Conservation (phyloP, 2,888 invertebrate genomes). For the Lithophane ornitopus region DNA sequence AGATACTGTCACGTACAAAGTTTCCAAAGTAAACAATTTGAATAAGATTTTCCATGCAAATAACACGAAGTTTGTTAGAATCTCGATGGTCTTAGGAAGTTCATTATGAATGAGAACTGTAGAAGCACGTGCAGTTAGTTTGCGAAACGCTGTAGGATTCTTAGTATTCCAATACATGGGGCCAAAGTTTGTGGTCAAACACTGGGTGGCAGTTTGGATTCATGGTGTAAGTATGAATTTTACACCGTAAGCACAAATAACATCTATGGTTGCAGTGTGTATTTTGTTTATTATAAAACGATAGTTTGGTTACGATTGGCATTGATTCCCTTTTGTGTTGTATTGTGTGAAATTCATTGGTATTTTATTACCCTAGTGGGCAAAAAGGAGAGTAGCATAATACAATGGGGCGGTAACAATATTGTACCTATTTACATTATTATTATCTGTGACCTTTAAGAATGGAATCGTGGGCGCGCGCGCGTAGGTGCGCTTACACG, state of each 20-base stretch:
- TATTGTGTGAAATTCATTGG: too few species aligned
- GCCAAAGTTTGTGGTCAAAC: conserved; percentile 30
- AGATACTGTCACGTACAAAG: background rate
- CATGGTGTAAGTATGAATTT: too few species aligned
- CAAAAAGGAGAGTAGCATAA: too few species aligned
- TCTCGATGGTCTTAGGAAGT: conserved; percentile 21
- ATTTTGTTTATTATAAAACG: background rate
- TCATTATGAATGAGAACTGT: conserved; percentile 38
- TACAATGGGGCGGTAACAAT: too few species aligned
- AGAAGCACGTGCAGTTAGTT: conserved; percentile 51
- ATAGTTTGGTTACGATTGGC: background rate
- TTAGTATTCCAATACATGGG: conserved; percentile 37
- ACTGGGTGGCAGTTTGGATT: conserved; percentile 6
- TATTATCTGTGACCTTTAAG: too few species aligned
- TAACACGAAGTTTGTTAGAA: conserved; percentile 29
- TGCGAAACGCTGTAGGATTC: conserved; percentile 34
- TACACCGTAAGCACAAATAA: too few species aligned
- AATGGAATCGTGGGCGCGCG: too few species aligned
- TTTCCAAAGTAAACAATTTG: conserved; percentile 32
- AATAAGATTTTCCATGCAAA: conserved; percentile 33
- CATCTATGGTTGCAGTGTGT: background rate
- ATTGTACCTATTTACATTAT: too few species aligned
- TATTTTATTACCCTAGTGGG: too few species aligned
- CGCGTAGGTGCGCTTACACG: too few species aligned
- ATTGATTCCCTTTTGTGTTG: background rate